Conservation (phyloP, 2,113 vertebrate genomes). For the Cavia porcellus region DNA sequence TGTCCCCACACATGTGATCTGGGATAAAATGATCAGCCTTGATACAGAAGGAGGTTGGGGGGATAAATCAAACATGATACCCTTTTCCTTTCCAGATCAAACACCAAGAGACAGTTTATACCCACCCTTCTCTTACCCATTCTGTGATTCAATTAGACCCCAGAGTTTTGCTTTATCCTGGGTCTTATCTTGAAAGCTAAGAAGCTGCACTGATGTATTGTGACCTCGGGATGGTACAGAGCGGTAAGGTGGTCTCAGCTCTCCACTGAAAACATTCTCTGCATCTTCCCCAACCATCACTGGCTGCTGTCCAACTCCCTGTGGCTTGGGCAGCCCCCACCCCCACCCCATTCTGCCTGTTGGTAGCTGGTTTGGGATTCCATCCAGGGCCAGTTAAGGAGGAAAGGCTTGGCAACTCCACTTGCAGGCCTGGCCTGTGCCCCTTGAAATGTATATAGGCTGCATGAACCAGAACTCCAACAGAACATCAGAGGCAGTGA, state of each 20-base stretch:
- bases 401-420: neutral
- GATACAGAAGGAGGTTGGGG: neutral
- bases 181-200: conserved; percentile 58
- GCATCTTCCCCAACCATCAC: neutral
- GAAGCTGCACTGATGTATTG: neutral
- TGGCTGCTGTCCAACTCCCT: neutral
- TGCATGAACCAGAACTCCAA: neutral
- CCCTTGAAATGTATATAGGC: neutral
- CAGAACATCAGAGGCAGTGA: neutral
- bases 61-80: conserved; percentile 4
- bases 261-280: neutral
- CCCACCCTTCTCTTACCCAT: neutral
- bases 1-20: neutral
- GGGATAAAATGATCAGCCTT: conserved; percentile 27
- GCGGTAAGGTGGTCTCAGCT: neutral
- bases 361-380: neutral
- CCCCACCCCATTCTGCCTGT: neutral
- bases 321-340: neutral
- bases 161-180: neutral
- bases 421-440: neutral
- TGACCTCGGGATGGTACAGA: neutral
- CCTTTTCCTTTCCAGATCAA: conserved; percentile 31
- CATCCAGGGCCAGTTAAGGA: neutral
- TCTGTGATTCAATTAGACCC: conserved; percentile 18
- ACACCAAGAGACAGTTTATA: neutral